phyloP scores from a whole-genome alignment of 2,888 invertebrate genomes.

The Noctua pronuba region DNA sequence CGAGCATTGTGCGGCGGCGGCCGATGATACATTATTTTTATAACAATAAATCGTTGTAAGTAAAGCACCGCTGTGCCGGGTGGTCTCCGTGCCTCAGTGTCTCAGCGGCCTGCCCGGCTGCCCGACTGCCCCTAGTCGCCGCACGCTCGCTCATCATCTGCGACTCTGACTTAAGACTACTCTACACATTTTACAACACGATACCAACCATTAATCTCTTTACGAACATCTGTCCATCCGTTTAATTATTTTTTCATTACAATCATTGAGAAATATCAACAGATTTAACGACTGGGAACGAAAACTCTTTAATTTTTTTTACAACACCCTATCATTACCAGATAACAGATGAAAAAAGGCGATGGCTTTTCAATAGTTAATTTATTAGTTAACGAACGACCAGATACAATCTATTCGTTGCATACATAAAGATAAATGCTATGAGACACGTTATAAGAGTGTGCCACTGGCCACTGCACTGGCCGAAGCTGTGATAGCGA shows the following conservation, averaged over 20 bases:
- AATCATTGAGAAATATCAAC: constrained; percentile 50
- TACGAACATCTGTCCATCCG: constrained; percentile 49
- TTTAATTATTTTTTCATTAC: constrained; percentile 52
- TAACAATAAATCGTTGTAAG: constrained; percentile 90
- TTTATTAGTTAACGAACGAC: constrained; percentile 79
- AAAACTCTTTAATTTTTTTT: constrained; percentile 67
- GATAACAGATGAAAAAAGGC: constrained; percentile 71
- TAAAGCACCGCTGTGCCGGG: constrained; percentile 87
- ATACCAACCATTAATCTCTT: constrained; percentile 62
- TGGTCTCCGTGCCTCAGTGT: constrained; percentile 77
- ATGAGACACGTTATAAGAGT: constrained; percentile 74
- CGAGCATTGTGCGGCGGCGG: constrained; percentile 82
- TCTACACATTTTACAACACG: constrained; percentile 60
- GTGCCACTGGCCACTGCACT: constrained; percentile 63
- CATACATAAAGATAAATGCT: constrained; percentile 81
- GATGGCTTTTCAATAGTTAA: constrained; percentile 79
- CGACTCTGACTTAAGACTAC: constrained; percentile 68
- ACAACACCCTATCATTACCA: constrained; percentile 67
- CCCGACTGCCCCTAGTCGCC: constrained; percentile 68
- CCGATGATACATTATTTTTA: constrained; percentile 90
- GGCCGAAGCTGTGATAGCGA: constrained; percentile 75
- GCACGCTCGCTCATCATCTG: constrained; percentile 70
- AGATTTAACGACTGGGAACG: constrained; percentile 59
- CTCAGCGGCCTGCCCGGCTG: constrained; percentile 83
- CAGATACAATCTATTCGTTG: constrained; percentile 81